Percentiles rank a stretch among this genome's conserved stretches.
These are phyloP conservation scores for Pagrus major DNA, from an alignment of 2,113 vertebrate species.

Conservation along the genomic window DNA sequence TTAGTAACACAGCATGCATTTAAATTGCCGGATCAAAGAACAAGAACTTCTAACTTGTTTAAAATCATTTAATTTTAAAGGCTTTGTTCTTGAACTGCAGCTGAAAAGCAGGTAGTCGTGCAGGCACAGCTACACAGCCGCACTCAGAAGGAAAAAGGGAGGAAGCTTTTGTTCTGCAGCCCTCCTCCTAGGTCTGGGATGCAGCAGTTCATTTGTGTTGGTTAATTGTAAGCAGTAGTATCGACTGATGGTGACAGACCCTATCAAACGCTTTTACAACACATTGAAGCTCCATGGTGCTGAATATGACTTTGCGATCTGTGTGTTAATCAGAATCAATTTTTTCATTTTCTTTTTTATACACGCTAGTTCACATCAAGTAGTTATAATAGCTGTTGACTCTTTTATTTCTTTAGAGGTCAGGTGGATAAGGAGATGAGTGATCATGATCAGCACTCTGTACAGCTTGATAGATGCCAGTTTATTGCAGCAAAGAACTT, in stretches of 20 bases:
- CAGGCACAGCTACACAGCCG: constrained; percentile 2
- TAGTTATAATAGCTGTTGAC: constrained; percentile 3
- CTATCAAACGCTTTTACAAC: constrained; percentile 27
- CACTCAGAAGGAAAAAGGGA: not conserved
- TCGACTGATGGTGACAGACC: constrained; percentile 17
- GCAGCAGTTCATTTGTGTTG: constrained; percentile 48
- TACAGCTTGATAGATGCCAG: constrained; percentile 5
- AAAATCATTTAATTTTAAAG: constrained; percentile 54
- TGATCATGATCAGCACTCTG: constrained; percentile 8
- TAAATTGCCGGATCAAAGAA: constrained; percentile 40
- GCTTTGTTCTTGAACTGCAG: constrained; percentile 42
- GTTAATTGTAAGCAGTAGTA: constrained; percentile 53
- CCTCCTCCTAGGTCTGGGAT: not conserved
- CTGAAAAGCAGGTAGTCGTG: constrained; percentile 35
- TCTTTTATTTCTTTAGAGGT: not conserved
- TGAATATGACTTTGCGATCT: constrained; percentile 14
- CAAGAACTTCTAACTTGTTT: constrained; percentile 37
- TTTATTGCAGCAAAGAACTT: not conserved
- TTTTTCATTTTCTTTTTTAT: constrained; percentile 5
- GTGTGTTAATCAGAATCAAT: no score
- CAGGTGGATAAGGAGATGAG: constrained; percentile 3
- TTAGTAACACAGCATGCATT: constrained; percentile 8
- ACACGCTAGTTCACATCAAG: not conserved
- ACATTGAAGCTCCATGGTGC: not conserved
- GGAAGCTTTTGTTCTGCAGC: constrained; percentile 33